A percentile compares a stretch with the other conserved stretches of the same genome.
phyloP scores from a whole-genome alignment of 2,113 vertebrate genomes.

The Acanthochromis polyacanthus region DNA sequence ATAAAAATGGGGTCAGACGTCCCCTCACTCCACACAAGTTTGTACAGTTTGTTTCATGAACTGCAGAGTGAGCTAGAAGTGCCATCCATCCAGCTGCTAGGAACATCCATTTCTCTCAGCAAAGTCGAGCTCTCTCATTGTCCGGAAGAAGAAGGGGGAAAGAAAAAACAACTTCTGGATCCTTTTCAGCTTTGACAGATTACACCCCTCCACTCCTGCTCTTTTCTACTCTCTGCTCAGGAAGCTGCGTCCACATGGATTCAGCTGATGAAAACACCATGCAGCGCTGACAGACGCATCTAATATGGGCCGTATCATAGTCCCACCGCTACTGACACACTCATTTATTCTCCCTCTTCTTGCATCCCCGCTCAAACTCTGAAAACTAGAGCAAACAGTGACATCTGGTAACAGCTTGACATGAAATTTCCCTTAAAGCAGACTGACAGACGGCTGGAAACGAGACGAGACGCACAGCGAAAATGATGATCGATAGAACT shows the following conservation, averaged over 20 bases:
- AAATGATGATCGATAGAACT: not conserved
- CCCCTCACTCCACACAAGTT: constrained; percentile 44
- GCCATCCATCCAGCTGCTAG: constrained; percentile 40
- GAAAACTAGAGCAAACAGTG: constrained; percentile 44
- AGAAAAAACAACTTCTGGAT: constrained; percentile 24
- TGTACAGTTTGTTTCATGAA: constrained; percentile 5
- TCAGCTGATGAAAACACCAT: constrained; percentile 55
- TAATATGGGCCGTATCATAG: constrained; percentile 32
- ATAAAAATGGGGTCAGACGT: constrained; percentile 49
- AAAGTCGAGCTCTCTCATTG: constrained; percentile 24
- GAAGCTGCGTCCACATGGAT: constrained; percentile 36
- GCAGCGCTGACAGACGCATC: constrained; percentile 49
- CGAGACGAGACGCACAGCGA: not conserved
- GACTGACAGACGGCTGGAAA: constrained; percentile 2
- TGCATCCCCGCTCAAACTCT: constrained; percentile 17
- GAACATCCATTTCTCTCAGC: constrained; percentile 54
- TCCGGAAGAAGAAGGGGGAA: constrained; percentile 18
- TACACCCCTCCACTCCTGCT: constrained; percentile 36
- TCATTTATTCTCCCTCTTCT: constrained; percentile 7
- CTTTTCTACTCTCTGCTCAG: constrained; percentile 2
- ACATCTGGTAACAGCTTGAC: constrained; percentile 25
- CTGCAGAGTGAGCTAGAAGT: constrained; percentile 21
- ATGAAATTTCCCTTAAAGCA: constrained; percentile 9
- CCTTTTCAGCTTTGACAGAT: constrained; percentile 50
- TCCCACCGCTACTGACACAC: constrained; percentile 31